phyloP scores from a whole-genome alignment of 1,140 invertebrate species.

The Popillia japonica region DNA sequence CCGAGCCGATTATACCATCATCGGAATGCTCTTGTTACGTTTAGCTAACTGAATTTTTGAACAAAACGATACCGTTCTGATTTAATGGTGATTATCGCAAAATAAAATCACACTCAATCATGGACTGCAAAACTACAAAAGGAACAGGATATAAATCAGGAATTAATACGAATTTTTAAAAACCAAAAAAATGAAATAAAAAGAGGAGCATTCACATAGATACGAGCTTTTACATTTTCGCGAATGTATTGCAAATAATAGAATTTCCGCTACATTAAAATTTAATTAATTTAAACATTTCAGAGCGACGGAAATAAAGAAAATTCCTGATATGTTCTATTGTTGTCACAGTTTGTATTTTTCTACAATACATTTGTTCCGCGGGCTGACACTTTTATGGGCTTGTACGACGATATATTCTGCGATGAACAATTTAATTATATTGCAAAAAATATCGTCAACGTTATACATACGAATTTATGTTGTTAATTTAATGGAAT shows the following conservation, averaged over 20 bases:
- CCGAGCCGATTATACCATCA: too few species aligned
- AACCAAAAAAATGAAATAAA: not conserved
- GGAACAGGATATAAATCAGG: not conserved
- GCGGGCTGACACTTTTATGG: conserved; percentile 23
- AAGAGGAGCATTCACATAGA: not conserved
- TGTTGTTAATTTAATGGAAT: conserved; percentile 6
- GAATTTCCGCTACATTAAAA: conserved; percentile 20
- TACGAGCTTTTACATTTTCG: not conserved
- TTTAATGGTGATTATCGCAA: too few species aligned
- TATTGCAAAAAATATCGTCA: conserved; percentile 7
- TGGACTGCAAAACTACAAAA: too few species aligned
- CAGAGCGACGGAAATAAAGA: not conserved
- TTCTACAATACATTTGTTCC: conserved; percentile 22
- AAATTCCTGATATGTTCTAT: not conserved
- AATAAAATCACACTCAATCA: too few species aligned
- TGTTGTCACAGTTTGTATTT: conserved; percentile 22
- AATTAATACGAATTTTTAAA: not conserved
- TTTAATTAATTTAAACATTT: conserved; percentile 25
- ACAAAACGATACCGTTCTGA: too few species aligned
- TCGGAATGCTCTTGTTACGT: too few species aligned
- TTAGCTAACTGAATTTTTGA: too few species aligned
- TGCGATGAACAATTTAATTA: conserved; percentile 20
- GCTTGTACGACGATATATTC: conserved; percentile 25
- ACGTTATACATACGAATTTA: conserved; percentile 13
- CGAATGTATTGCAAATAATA: not conserved